Conservation (phyloP, 2,888 invertebrate genomes). For the Rhyacophila evoluta region DNA sequence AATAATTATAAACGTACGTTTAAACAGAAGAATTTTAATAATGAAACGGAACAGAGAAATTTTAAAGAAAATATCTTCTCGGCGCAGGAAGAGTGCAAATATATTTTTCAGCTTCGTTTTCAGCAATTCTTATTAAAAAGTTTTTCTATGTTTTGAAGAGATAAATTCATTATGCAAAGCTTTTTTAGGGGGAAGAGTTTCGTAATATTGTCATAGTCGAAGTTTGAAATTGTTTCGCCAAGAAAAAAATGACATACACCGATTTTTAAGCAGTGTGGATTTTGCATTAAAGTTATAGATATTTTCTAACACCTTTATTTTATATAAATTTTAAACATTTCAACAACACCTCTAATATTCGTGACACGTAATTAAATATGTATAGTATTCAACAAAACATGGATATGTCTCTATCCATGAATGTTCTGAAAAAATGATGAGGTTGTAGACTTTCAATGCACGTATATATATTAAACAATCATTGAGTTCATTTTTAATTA, state of each 20-base stretch:
- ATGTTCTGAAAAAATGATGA: too few species aligned
- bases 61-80: neutral
- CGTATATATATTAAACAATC: too few species aligned
- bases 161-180: constrained; percentile 1
- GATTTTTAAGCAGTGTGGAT: too few species aligned
- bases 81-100: neutral
- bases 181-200: neutral
- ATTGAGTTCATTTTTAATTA: too few species aligned
- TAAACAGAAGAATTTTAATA: constrained; percentile 12
- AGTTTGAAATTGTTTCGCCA: neutral
- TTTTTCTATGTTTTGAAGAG: constrained; percentile 9
- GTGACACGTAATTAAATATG: too few species aligned
- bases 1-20: neutral
- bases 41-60: constrained; percentile 9
- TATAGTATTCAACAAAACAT: too few species aligned
- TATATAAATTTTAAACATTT: too few species aligned
- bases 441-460: too few species aligned
- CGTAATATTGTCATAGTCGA: neutral
- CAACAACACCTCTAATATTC: too few species aligned
- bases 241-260: neutral
- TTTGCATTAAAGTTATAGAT: too few species aligned
- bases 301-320: too few species aligned
- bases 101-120: constrained; percentile 7
- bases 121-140: constrained; percentile 8
- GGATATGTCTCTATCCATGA: too few species aligned